phyloP scores from a whole-genome alignment of 2,888 invertebrate species.

The Cremastinae sp. region DNA sequence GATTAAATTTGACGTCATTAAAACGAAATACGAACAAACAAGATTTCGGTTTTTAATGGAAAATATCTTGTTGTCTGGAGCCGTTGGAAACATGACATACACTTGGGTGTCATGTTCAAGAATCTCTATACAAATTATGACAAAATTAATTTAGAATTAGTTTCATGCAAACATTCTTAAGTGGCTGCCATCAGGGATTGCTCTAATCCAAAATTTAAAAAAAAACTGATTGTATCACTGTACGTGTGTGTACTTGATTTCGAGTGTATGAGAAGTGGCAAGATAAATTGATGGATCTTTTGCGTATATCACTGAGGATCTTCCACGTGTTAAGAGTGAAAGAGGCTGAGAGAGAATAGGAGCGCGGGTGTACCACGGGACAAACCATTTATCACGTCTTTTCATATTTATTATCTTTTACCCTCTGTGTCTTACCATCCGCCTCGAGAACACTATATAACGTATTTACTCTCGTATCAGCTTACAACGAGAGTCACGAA shows the following conservation, averaged over 20 bases:
- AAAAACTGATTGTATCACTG: slow-evolving; percentile 8
- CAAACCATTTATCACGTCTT: slow-evolving; percentile 67
- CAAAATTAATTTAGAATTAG: too few relatives aligned
- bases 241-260: slow-evolving; percentile 2
- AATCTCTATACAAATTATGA: too few relatives aligned
- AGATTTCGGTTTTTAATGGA: too few relatives aligned
- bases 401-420: slow-evolving; percentile 68
- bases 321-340: slow-evolving; percentile 17
- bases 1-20: too few relatives aligned
- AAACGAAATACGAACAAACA: too few relatives aligned
- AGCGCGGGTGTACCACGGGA: slow-evolving; percentile 37
- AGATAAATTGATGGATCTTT: slow-evolving; percentile 57
- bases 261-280: slow-evolving; percentile 42
- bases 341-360: slow-evolving; percentile 5
- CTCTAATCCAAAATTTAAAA: slow-evolving; percentile 15
- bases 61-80: too few relatives aligned
- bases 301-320: slow-evolving; percentile 46
- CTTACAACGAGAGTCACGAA: slow-evolving; percentile 49
- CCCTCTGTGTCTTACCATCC: slow-evolving; percentile 48
- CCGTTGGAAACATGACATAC: too few relatives aligned
- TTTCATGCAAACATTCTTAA: too few relatives aligned
- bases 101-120: too few relatives aligned
- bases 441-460: slow-evolving; percentile 37
- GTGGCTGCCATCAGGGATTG: too few relatives aligned
- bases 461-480: slow-evolving; percentile 59